phyloP scores from a whole-genome alignment of 2,113 vertebrate genomes.

The Brienomyrus brachyistius region DNA sequence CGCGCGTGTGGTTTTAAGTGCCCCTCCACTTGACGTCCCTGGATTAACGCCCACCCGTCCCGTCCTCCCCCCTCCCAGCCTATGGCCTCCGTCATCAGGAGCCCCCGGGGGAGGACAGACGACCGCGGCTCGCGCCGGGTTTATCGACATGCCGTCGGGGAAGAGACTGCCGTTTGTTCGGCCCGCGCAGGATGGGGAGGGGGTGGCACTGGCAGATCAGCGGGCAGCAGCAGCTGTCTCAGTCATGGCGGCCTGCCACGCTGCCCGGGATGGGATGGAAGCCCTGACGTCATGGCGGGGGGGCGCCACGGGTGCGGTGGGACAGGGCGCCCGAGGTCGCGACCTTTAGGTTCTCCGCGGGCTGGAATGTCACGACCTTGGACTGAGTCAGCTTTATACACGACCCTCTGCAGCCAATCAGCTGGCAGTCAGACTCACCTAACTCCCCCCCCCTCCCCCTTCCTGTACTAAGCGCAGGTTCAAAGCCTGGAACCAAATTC shows the following conservation, averaged over 20 bases:
- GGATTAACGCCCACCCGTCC: not conserved
- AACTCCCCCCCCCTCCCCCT: not conserved
- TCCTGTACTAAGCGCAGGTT: not conserved
- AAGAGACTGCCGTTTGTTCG: not conserved
- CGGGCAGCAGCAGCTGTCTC: constrained; percentile 34
- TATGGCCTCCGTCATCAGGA: not conserved
- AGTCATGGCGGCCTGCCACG: constrained; percentile 14
- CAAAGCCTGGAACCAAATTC: not conserved
- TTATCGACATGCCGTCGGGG: not conserved
- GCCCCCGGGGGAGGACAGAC: not conserved
- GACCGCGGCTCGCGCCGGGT: not conserved
- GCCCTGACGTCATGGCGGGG: not conserved
- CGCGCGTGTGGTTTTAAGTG: not conserved
- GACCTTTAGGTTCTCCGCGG: not conserved
- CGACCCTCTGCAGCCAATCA: not conserved
- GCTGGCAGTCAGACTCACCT: not conserved
- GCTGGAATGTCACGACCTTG: not conserved
- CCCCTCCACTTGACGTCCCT: not conserved
- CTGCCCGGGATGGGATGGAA: not conserved
- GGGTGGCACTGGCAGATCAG: constrained; percentile 23
- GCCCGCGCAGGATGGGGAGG: not conserved
- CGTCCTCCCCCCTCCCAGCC: not conserved
- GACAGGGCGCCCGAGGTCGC: not conserved
- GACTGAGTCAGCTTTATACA: not conserved
- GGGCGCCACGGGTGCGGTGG: not conserved